A percentile compares a stretch with the other conserved stretches of the same genome.
Conservation (phyloP, 2,113 vertebrate genomes). For the Chaetorhynchus papuensis region DNA sequence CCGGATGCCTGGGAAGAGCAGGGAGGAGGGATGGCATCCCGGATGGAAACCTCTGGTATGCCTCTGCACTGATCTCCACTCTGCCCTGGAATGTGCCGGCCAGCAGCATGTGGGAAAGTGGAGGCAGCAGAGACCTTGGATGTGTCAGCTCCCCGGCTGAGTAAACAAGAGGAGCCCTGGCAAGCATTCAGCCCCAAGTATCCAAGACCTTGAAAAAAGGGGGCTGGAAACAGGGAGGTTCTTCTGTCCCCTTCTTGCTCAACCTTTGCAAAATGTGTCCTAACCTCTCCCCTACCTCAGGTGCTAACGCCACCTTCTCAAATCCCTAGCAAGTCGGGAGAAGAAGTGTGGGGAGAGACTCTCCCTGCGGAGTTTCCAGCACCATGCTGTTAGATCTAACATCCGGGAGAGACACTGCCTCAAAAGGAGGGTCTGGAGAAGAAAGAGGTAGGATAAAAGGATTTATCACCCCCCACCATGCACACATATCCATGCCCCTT, state of each 20-base stretch:
- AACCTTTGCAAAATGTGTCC: not conserved
- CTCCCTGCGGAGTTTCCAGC: not conserved
- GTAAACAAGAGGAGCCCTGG: constrained; percentile 71
- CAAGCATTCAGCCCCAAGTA: constrained; percentile 32
- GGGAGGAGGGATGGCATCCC: constrained; percentile 7
- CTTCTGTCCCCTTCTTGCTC: not conserved
- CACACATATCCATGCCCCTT: not conserved
- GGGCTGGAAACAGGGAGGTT: not conserved
- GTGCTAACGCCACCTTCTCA: not conserved
- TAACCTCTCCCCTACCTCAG: not conserved
- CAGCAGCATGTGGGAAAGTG: constrained; percentile 68
- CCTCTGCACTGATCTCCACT: constrained; percentile 42
- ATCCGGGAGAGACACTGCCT: not conserved
- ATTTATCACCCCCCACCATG: not conserved
- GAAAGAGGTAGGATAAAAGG: not conserved
- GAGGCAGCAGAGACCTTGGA: constrained; percentile 73
- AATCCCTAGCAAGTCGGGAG: not conserved
- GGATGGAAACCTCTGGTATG: constrained; percentile 44
- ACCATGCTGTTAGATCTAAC: not conserved
- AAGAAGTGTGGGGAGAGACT: not conserved
- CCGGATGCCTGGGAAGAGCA: not conserved
- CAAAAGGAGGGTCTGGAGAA: not conserved
- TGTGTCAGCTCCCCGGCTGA: constrained; percentile 68
- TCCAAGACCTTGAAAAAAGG: constrained; percentile 38
- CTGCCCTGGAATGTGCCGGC: constrained; percentile 63